Evolutionary conservation across 2,797 vertebrate species (phyloP).

Genomic region (Diglossa cyanea): DNA sequence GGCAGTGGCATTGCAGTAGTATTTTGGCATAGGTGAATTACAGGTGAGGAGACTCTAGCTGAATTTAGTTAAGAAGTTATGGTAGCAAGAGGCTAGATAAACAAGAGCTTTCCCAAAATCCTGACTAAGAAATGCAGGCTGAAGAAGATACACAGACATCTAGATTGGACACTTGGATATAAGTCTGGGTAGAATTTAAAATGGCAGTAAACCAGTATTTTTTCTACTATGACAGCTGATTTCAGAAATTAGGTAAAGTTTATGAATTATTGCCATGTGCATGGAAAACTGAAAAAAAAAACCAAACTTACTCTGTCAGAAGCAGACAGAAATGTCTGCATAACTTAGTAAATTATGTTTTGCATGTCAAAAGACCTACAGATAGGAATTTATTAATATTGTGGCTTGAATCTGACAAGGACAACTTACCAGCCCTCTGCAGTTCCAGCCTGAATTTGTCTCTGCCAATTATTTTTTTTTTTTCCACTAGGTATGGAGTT

Average conservation of each 20-base stretch:
- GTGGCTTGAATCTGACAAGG: background rate
- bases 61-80: background rate
- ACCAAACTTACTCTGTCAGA: background rate
- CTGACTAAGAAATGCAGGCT: background rate
- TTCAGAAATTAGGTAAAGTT: background rate
- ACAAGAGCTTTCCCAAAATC: background rate
- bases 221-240: background rate
- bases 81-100: background rate
- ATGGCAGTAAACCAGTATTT: background rate
- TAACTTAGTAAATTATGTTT: background rate
- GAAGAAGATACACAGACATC: background rate
- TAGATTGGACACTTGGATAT: accelerated
- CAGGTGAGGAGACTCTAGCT: background rate
- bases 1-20: background rate
- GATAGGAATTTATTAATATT: background rate
- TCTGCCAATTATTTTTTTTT: background rate
- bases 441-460: background rate
- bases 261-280: background rate
- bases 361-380: background rate
- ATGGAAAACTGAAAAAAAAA: background rate
- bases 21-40: background rate
- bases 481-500: background rate
- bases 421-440: background rate
- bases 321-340: background rate
- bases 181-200: background rate